Evolutionary conservation across 2,113 vertebrate species (phyloP), one percentile per base, ranked within the genome.

Genomic region (Mormyrus iriodes): DNA sequence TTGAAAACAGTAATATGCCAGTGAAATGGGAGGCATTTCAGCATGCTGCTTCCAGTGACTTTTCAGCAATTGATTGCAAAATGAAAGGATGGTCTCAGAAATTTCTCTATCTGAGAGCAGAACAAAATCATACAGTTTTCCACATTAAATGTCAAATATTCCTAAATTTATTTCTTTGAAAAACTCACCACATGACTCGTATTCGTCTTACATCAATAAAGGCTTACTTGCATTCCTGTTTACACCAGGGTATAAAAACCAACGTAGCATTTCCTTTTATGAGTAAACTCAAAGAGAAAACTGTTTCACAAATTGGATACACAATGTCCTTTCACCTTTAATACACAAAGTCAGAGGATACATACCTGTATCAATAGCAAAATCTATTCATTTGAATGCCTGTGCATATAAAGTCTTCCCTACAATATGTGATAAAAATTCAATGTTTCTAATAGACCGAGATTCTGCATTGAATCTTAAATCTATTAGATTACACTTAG

Each of bases 401-500:
- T 87, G 27, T 61, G 19, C 48, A 52, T 90, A 90, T 44, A 10
- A 87, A 87, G 65, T 31, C 35, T 89, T 69, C 55, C n/a, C 82
- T 86, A 58, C 35, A 79, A 53, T 53, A 19, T 79, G 65, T 84
- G 53, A 90, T 90, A 87, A 69, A 90, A 84, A 90, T 90, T 61
- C 52, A 90, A 9, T 31, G 44, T 44, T 42, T 51, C 85, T 88
- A 91, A 88, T 88, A 89, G 76, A 46, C 79, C 85, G 83, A 86
- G 76, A 90, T 82, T 48, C 44, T 65, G 39, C 42, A 83, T 51
- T 90, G 88, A 89, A 86, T 89, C 89, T 90, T 91, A 89, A 93
- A 94, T 94, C 93, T 92, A 92, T 94, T 91, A 89, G 88, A 90
- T 91, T 89, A 92, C 89, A 48, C 65, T 85, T 61, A 92, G 88